phyloP scores from a whole-genome alignment of 1,140 invertebrate genomes.

The Drosophila mauritiana region DNA sequence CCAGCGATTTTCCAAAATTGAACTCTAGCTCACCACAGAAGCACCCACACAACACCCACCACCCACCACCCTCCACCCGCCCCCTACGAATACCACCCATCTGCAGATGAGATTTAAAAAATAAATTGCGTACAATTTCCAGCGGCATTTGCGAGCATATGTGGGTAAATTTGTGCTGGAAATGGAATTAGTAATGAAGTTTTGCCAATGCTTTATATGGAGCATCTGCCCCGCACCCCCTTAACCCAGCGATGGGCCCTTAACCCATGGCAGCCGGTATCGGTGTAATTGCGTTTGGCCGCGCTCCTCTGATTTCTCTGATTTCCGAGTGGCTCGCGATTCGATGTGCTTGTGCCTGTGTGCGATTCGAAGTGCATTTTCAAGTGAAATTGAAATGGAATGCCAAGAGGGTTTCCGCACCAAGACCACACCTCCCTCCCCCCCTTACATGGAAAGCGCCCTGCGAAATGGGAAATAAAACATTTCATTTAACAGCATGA shows the following conservation, averaged over 20 bases:
- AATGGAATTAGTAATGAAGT: constrained; percentile 67
- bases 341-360: constrained; percentile 17
- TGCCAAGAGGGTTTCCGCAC: constrained; percentile 25
- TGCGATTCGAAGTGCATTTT: constrained; percentile 45
- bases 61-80: no score
- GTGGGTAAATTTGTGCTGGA: constrained; percentile 34
- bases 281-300: constrained; percentile 53
- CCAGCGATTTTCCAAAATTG: constrained; percentile 27
- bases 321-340: constrained; percentile 42
- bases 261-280: constrained; percentile 7
- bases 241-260: constrained; percentile 3
- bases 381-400: constrained; percentile 56
- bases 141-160: constrained; percentile 24
- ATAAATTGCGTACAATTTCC: constrained; percentile 40
- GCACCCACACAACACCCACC: no score
- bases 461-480: constrained; percentile 43
- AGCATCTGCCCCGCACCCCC: neutral
- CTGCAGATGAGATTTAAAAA: constrained; percentile 35
- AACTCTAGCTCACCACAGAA: constrained; percentile 18
- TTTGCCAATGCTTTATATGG: constrained; percentile 48
- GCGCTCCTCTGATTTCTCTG: constrained; percentile 48
- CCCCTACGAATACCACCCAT: neutral
- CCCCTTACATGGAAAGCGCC: neutral
- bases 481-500: constrained; percentile 48
- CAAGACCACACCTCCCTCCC: no score